Base-by-base conservation (phyloP, 2,113 vertebrate genomes). In the Raja brachyura region DNA sequence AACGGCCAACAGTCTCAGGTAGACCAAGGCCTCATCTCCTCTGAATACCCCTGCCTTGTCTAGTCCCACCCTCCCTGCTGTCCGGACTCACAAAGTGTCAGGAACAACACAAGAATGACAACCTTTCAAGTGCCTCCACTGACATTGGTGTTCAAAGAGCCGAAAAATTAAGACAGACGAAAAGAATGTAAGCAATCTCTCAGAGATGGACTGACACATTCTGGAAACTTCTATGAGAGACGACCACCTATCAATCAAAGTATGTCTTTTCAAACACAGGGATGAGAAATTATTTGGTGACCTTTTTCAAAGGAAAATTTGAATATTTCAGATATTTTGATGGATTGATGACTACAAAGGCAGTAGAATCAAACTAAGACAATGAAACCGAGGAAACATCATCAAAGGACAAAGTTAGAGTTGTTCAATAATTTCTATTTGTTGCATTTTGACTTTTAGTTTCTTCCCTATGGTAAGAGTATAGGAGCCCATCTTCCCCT, bases 151-250 rank as follows among this genome's bases (percentile, higher is more conserved):
- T 90, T 90, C 86, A 90, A 90, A 90, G 86, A 31, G 28, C 31
- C 18, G 6, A 48, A 90, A 90, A 90, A 90, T 70, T 68, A 90
- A 90, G 33, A n/a, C 8, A 90, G 86, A 90, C 86, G 70, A 70
- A 70, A 70, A 63, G 83, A 63, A 14, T 48, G 63, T 20, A 61
- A n/a, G 61, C 31, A 59, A 90, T 48, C 20, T 39, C 66, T 11
- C 11, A 73, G 3, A 68, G 18, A 92, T 48, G 14, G 5, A 48
- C 66, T 39, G 66, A 39, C 61, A 92, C 88, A 66, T 92, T 92
- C 70, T 31, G 63, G 63, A 92, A 73, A 20, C 88, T 10, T 25
- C 33, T 70, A 11, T 13, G 18, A 5, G 1, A 63, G 25, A 92
- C 70, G 66, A 70, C 63, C 66, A 48, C 63, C 63, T 16, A 92